Evolutionary conservation across 2,797 vertebrate genomes (phyloP).

Genomic region (Choloepus didactylus): DNA sequence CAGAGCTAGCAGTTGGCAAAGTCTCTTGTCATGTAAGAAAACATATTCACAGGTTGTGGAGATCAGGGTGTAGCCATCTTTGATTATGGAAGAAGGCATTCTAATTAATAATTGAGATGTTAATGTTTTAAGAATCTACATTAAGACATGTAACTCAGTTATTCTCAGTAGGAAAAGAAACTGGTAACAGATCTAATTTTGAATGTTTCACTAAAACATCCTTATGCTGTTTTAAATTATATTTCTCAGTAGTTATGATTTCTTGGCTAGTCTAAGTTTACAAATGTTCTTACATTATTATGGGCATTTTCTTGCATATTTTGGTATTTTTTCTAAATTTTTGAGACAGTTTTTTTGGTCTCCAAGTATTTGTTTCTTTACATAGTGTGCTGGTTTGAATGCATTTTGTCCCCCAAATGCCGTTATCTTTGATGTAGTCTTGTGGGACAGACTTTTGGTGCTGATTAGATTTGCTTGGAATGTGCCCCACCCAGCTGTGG

Average conservation of each 20-base stretch:
- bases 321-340: conserved; percentile 72
- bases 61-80: neutral
- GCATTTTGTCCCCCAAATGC: too few relatives aligned
- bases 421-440: too few relatives aligned
- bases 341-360: conserved; percentile 33
- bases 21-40: neutral
- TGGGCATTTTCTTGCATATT: conserved; percentile 39
- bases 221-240: conserved; percentile 4
- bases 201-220: neutral
- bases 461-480: too few relatives aligned
- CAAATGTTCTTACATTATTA: conserved; percentile 6
- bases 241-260: neutral
- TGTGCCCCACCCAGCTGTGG: too few relatives aligned
- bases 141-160: conserved; percentile 27
- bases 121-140: neutral
- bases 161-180: neutral
- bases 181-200: neutral
- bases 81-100: neutral
- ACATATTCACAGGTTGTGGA: neutral
- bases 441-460: too few relatives aligned
- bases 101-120: neutral
- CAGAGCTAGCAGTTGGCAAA: neutral
- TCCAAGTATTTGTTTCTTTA: conserved; percentile 10
- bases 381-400: too few relatives aligned
- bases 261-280: conserved; percentile 18